Conservation (phyloP, 2,888 invertebrate species). For the Itoplectis maculator region DNA sequence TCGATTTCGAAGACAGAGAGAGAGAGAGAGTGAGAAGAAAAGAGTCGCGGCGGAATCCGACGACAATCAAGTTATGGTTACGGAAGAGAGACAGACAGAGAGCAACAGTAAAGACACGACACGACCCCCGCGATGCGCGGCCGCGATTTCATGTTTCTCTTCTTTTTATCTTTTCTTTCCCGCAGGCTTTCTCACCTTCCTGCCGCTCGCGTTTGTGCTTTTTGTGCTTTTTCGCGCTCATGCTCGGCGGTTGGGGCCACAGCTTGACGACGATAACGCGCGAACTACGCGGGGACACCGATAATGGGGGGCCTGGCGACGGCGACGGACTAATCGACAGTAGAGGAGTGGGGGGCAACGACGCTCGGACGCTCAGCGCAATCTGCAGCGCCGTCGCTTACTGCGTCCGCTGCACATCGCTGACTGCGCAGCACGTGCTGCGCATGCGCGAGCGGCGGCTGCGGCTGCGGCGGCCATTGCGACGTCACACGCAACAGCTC, state of each 20-base stretch:
- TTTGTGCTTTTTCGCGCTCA: conserved; percentile 83
- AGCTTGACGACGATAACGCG: conserved; percentile 68
- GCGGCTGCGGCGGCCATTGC: conserved; percentile 15
- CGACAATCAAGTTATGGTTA: conserved; percentile 26
- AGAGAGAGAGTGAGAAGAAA: no score
- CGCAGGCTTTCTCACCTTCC: conserved; percentile 80
- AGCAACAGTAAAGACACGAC: conserved; percentile 47
- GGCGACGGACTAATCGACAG: conserved; percentile 27
- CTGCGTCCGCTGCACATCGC: neutral
- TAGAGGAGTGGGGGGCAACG: no score
- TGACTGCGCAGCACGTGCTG: neutral
- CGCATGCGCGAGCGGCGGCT: neutral
- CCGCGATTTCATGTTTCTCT: no score
- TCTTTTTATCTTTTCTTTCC: no score
- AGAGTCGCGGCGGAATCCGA: conserved; percentile 37
- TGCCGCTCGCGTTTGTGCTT: conserved; percentile 83
- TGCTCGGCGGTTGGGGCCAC: conserved; percentile 76
- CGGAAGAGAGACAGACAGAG: conserved; percentile 39
- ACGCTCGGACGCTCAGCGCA: conserved; percentile 29
- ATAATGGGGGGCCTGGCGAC: no score
- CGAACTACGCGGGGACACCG: conserved; percentile 27
- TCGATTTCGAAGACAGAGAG: neutral
- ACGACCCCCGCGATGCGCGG: conserved; percentile 18
- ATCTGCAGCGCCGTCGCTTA: neutral
- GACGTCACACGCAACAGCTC: conserved; percentile 3